Base-by-base conservation (phyloP, 2,113 vertebrate genomes). In the Neotoma lepida region DNA sequence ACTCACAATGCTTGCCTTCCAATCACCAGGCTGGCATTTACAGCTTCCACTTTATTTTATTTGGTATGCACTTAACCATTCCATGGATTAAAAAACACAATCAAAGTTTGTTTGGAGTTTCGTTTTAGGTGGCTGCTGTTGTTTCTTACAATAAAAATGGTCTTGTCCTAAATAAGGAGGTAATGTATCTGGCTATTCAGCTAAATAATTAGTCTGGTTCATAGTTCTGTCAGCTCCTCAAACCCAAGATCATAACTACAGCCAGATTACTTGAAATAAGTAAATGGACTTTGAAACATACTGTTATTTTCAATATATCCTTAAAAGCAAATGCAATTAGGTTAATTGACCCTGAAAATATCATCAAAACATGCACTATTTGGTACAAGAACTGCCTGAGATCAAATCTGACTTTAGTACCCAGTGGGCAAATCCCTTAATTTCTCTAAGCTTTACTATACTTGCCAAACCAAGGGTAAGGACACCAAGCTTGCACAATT, bases 251-350 rank as follows among this genome's bases (percentile, higher is more conserved):
- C 6, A 10, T 90, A 78, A 44, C 63, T 86, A 56, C 54, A 54
- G 68, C 51, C 84, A 89, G 33, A 84, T 73, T 71, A 94, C 66
- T 73, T 71, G 66, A 96, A 96, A 93, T 84, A 84, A 93, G 39
- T 41, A 88, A 95, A 89, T n/a, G 35, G 39, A 85, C 4, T 95
- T 71, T 95, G 46, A 51, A 89, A 56, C 71, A 30, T 74, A 77
- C 12, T 80, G 30, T 73, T 78, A 76, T 88, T 91, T 94, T 87
- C 76, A 85, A 77, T 56, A 80, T 66, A 30, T 41, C 44, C 73
- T 94, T 91, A 49, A 95, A 94, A 92, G 77, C 78, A 70, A 94
- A 86, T 86, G 30, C 35, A 94, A 39, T 46, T 63, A 87, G 54
- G 70, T 92, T 82, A 80, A 73, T 12, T 93, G 54, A 93, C 54